Evolutionary conservation across 1,140 invertebrate genomes (phyloP).

Genomic region (Atta cephalotes): DNA sequence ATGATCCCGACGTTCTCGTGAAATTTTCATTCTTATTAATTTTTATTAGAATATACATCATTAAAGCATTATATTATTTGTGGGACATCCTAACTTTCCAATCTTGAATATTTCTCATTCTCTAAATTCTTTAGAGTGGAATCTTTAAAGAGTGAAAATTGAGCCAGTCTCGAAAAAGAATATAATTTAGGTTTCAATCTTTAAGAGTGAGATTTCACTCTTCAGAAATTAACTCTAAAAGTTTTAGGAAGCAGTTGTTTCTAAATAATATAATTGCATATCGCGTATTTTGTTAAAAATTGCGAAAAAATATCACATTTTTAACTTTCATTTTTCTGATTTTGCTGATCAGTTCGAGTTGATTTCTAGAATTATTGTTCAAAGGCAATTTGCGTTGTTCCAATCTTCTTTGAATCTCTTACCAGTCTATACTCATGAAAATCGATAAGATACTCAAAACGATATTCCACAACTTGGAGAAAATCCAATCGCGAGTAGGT

Average conservation of each 20-base stretch:
- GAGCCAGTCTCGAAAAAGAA: too few species aligned
- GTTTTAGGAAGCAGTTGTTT: neutral
- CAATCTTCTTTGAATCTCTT: neutral
- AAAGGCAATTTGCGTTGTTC: neutral
- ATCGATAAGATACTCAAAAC: constrained; percentile 11
- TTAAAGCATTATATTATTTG: constrained; percentile 1
- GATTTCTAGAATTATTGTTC: neutral
- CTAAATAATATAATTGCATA: neutral
- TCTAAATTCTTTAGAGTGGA: too few species aligned
- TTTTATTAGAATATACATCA: neutral
- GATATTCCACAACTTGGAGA: constrained; percentile 31
- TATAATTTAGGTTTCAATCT: too few species aligned
- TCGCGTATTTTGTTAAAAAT: neutral
- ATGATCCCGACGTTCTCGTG: neutral
- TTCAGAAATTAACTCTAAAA: too few species aligned
- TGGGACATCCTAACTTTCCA: neutral
- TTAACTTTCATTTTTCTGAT: neutral
- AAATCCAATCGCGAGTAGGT: constrained; percentile 12
- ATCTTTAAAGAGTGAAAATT: too few species aligned
- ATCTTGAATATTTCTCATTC: neutral
- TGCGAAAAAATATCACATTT: neutral
- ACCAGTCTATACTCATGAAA: neutral
- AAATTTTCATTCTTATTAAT: neutral
- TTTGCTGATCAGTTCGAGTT: neutral
- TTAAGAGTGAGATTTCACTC: too few species aligned